Base-by-base conservation (phyloP, 2,888 invertebrate genomes). In the Blastobasis lacticolella region DNA sequence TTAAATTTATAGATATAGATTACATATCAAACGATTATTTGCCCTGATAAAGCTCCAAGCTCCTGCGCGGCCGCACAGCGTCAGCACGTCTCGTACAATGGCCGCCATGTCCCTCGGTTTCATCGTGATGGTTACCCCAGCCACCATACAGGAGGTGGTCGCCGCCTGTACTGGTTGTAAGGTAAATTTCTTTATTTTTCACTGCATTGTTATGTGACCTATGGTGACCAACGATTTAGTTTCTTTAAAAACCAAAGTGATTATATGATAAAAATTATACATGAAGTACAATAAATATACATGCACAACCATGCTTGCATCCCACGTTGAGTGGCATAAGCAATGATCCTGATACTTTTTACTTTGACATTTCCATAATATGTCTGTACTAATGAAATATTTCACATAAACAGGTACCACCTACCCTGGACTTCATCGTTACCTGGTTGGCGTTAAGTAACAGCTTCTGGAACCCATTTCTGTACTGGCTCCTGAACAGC, bases 91-190 rank as follows among this genome's bases (percentile, higher is more conserved):
- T 44, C 89, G 95, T 65, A 95, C 96, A 57, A 95, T 96, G 95
- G 96, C 96, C 0, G 95, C 96, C 49, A 96, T 96, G 92, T 96
- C 96, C 55, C 88, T 96, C 69, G 95, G 95, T 53, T 96, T 96
- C 88, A 95, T 96, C 72, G 95, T 96, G 54, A 93, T 95, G 91
- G 95, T 96, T 60, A 96, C 96, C 54, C 96, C 96, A 45, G 96
- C 95, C 90, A 95, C 95, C 48, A 95, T 96, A 63, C 95, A 95
- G 85, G 96, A 96, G 90, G 95, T 96, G 57, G 95, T 96, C 44
- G 95, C 94, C 42, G 95, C 96, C 38, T 96, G 96, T 75, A 96
- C 96, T 37, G 95, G 95, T 54, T 93, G 95, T 64, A 94, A 94
- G 90, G 93, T 91, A 86, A 40, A 10, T 50, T 23, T 10, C 44